Evolutionary conservation across 2,113 vertebrate species (phyloP).

Genomic region (Labeo rohita): DNA sequence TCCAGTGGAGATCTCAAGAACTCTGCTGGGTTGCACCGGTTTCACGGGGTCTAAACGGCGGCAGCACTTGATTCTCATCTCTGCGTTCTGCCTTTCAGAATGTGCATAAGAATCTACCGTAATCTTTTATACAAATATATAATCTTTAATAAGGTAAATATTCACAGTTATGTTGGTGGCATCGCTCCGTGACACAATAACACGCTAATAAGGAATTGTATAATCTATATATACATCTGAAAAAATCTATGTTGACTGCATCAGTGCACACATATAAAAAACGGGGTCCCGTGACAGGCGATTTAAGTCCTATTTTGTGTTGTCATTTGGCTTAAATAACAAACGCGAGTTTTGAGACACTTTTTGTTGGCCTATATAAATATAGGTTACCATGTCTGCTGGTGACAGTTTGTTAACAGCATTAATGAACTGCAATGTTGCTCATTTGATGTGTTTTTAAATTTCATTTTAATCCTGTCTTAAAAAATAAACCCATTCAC

Average conservation of each 20-base stretch:
- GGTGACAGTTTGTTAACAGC: neutral
- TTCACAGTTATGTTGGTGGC: neutral
- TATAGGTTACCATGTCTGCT: neutral
- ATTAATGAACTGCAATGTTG: neutral
- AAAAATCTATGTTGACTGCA: neutral
- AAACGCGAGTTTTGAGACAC: neutral
- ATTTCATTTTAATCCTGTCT: neutral
- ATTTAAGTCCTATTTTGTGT: neutral
- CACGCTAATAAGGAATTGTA: neutral
- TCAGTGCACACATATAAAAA: neutral
- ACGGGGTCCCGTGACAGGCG: neutral
- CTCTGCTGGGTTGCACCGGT: slow-evolving; percentile 81
- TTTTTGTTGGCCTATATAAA: neutral
- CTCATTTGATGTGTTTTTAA: neutral
- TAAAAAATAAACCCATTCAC: neutral
- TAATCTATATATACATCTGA: neutral
- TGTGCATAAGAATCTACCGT: neutral
- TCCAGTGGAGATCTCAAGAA: slow-evolving; percentile 81
- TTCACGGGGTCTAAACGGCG: neutral
- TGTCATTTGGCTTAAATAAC: neutral
- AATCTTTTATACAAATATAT: neutral
- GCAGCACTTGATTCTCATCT: neutral
- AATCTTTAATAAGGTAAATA: neutral
- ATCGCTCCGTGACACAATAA: neutral
- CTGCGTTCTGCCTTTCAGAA: neutral